Conservation (phyloP, 2,888 invertebrate species). For the Polydesmus complanatus region DNA sequence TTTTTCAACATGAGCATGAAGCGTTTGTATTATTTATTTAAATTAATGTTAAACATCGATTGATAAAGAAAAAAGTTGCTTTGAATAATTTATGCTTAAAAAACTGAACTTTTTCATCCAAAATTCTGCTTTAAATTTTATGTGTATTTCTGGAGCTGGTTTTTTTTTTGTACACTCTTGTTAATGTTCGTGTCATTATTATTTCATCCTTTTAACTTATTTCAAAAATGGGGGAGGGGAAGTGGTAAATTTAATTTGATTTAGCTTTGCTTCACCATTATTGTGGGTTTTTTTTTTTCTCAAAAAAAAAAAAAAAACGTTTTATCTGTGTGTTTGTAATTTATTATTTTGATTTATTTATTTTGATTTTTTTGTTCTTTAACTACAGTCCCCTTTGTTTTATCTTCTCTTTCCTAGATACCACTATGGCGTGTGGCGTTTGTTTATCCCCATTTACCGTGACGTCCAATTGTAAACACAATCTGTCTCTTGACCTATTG, state of each 20-base stretch:
- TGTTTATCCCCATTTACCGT: conserved; percentile 19
- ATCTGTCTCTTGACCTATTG: conserved; percentile 20
- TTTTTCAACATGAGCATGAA: too few species aligned
- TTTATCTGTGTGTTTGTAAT: too few species aligned
- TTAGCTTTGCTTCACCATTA: background rate
- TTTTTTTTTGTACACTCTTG: too few species aligned
- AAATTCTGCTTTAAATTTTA: too few species aligned
- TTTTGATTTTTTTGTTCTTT: conserved; percentile 17
- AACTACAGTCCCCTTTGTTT: conserved; percentile 20
- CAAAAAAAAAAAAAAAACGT: conserved; percentile 1
- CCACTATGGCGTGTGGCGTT: conserved; percentile 20
- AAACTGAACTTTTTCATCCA: too few species aligned
- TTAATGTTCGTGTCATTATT: background rate
- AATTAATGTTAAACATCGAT: too few species aligned
- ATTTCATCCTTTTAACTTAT: background rate
- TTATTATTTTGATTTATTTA: conserved; percentile 7
- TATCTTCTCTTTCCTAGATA: conserved; percentile 21
- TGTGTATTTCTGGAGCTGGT: too few species aligned
- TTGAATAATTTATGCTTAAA: too few species aligned
- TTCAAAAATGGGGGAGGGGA: background rate
- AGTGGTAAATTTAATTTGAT: too few species aligned
- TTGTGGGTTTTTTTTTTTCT: background rate
- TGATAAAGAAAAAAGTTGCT: too few species aligned
- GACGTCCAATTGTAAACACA: conserved; percentile 18
- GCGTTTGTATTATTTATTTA: too few species aligned